Base-by-base conservation (phyloP, 1,140 invertebrate genomes). In the Procambarus clarkii region DNA sequence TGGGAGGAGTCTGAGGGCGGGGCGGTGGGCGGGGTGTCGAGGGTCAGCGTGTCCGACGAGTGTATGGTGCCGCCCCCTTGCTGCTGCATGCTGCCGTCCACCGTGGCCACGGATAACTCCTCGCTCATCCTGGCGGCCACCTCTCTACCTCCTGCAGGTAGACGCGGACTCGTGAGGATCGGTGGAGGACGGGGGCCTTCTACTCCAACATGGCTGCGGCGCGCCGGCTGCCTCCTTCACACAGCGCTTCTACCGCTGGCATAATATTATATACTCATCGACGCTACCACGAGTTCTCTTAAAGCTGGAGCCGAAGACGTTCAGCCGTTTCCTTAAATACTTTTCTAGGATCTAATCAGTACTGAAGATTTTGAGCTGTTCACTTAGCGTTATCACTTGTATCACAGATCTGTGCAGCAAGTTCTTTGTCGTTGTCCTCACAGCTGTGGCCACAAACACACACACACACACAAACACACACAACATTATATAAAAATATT, bases 1-100 rank as follows among this genome's bases (percentile, higher is more conserved):
- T 84, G 88, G 34, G 88, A 90, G 45, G 88, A 83, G 64, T 90
- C 88, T 45, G 81, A 92, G 58, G 80, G 89, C 64, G 78, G 90
- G 74, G 71, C 86, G 13, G 85, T 90, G 15, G 79, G 78, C 34
- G 80, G 87, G 44, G 88, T 83, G 64, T 93, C 92, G n/a, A 93
- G 74, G 44, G 92, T 93, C 44, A 93, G 86, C n/a, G 88, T 92
- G 48, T 91, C 92, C 8, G 92, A 93, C 7, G 92, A 93, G 81
- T 93, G 92, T 80, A 93, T 93, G 13, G 92, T 93, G 21, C 92
- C 92, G 46, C 60, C 48, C 77, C 24, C 74, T 58, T 64, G 76
- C 86, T 79, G 71, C 77, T 76, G 60, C 76, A 64, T 89, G 78
- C 44, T 77, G 81, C 69, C 83, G 83, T 91, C 85, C 81, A 88